These are phyloP conservation scores for Vanessa atalanta DNA, from an alignment of 1,140 invertebrate genomes.

Conservation along the genomic window DNA sequence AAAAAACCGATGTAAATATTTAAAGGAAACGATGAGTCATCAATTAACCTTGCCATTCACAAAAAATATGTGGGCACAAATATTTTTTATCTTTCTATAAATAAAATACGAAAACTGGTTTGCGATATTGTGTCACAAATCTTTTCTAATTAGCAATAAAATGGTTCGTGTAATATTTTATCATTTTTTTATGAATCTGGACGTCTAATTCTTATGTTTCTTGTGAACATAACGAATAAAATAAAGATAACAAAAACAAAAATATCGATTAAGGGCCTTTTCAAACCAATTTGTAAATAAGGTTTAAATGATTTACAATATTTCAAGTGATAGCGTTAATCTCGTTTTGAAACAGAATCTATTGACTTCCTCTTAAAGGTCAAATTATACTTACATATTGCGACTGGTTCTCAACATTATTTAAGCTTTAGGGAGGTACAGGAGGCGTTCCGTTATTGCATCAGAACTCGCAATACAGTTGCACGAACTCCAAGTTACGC, in stretches of 20 bases:
- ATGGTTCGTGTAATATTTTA: slow-evolving; percentile 28
- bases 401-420: slow-evolving; percentile 1
- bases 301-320: slow-evolving; percentile 6
- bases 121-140: slow-evolving; percentile 29
- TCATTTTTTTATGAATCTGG: slow-evolving; percentile 18
- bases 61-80: background rate
- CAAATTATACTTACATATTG: slow-evolving; percentile 16
- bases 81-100: slow-evolving; percentile 1
- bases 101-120: slow-evolving; percentile 19
- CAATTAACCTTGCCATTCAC: slow-evolving; percentile 2
- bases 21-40: slow-evolving; percentile 1
- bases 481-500: slow-evolving; percentile 29
- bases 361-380: slow-evolving; percentile 23
- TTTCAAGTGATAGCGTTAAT: background rate
- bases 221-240: slow-evolving; percentile 23
- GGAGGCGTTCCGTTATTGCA: slow-evolving; percentile 55
- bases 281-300: background rate
- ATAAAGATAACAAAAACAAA: slow-evolving; percentile 7
- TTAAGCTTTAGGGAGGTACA: slow-evolving; percentile 24
- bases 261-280: background rate
- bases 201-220: slow-evolving; percentile 9
- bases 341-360: slow-evolving; percentile 6
- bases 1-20: background rate
- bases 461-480: slow-evolving; percentile 39
- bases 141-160: slow-evolving; percentile 30